Conservation (phyloP, 2,888 invertebrate genomes). For the Unio delphinus region DNA sequence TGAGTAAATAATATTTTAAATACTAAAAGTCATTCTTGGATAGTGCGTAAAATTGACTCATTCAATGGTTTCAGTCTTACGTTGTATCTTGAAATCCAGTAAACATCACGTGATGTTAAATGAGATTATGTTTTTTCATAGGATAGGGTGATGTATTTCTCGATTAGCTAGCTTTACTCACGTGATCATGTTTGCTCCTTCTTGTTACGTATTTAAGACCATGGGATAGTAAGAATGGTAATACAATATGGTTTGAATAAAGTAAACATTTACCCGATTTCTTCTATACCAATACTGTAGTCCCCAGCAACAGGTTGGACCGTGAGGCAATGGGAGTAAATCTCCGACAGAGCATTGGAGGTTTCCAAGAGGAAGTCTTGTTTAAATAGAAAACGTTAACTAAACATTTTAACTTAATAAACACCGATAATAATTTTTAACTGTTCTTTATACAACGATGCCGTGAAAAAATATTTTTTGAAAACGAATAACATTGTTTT, state of each 20-base stretch:
- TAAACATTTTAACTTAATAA: no score
- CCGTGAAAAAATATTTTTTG: neutral
- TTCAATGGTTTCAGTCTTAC: no score
- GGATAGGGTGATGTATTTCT: no score
- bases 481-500: neutral
- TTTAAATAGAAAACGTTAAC: neutral
- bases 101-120: no score
- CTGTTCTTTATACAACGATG: neutral
- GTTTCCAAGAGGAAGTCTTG: constrained; percentile 29
- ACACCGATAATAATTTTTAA: no score
- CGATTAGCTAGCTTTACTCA: no score
- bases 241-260: neutral
- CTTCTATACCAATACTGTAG: constrained; percentile 30
- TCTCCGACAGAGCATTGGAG: constrained; percentile 14
- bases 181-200: neutral
- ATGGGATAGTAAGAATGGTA: neutral
- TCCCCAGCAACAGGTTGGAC: constrained; percentile 26
- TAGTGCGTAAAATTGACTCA: no score
- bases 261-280: constrained; percentile 15
- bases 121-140: no score
- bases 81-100: no score
- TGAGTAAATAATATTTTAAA: no score
- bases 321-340: constrained; percentile 16
- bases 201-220: neutral
- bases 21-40: no score